Percentiles rank a stretch among this genome's conserved stretches.
Evolutionary conservation across 2,113 vertebrate genomes (phyloP).

Genomic region (Pygoscelis adeliae): DNA sequence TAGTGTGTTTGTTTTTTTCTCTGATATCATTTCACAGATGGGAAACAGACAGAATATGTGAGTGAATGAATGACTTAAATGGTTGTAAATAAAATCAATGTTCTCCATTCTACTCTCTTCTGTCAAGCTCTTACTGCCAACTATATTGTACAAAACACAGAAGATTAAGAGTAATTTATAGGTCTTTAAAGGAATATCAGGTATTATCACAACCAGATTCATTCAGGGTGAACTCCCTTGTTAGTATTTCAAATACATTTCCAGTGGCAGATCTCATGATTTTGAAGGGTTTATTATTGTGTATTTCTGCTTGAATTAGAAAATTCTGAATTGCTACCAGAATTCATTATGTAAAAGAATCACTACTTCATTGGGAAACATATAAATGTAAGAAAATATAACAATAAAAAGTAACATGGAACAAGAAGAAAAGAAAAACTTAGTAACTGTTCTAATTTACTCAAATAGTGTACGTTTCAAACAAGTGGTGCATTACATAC

Average conservation of each 20-base stretch:
- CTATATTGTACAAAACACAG: not conserved
- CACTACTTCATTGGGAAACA: not conserved
- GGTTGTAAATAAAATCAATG: not conserved
- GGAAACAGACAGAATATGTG: not conserved
- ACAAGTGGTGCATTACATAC: not conserved
- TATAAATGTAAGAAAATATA: not conserved
- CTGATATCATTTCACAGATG: not conserved
- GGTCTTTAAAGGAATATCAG: not conserved
- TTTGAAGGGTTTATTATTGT: not conserved
- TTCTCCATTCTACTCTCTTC: not conserved
- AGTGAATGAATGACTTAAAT: not conserved
- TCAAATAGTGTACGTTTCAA: not conserved
- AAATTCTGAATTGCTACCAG: not conserved
- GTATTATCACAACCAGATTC: not conserved
- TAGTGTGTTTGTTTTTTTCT: not conserved
- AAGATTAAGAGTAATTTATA: not conserved
- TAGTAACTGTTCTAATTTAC: not conserved
- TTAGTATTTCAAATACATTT: not conserved
- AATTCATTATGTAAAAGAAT: not conserved
- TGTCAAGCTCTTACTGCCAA: not conserved
- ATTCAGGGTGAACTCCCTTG: not conserved
- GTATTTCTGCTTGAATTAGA: not conserved
- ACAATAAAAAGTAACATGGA: not conserved
- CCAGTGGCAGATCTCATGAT: not conserved
- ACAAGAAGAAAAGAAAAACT: not conserved